These are phyloP conservation scores for Dreissena polymorpha DNA, from an alignment of 1,140 invertebrate genomes.

Conservation along the genomic window DNA sequence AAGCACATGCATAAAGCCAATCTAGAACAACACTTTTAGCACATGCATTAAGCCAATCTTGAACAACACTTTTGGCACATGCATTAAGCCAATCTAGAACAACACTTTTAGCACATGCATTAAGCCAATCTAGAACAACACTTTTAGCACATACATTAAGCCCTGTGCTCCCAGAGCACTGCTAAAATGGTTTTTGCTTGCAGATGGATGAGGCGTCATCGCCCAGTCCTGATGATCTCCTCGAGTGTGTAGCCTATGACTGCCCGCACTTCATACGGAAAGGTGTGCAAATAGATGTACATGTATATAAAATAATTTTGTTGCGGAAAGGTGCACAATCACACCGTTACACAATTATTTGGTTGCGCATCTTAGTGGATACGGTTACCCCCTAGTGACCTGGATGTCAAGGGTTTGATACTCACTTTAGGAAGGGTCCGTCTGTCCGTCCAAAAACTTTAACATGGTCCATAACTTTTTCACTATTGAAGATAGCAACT, in stretches of 20 bases:
- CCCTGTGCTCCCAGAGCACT: neutral
- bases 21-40: no score
- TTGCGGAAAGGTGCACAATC: slow-evolving; percentile 81
- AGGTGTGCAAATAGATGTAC: slow-evolving; percentile 73
- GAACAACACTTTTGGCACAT: neutral
- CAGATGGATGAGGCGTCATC: slow-evolving; percentile 30
- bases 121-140: no score
- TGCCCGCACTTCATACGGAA: slow-evolving; percentile 85
- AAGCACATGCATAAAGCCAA: neutral
- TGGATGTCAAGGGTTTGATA: no score
- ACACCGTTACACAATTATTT: no score
- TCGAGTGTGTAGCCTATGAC: slow-evolving; percentile 83
- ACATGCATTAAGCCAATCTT: neutral
- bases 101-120: neutral
- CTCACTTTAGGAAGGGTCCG: no score
- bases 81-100: neutral
- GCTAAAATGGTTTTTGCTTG: slow-evolving; percentile 7
- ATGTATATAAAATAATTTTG: no score
- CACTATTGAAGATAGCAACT: no score
- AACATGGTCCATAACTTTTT: no score
- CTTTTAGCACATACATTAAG: neutral
- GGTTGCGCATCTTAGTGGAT: no score
- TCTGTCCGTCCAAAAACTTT: no score
- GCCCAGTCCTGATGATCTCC: slow-evolving; percentile 63
- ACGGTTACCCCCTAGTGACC: no score